phyloP scores from a whole-genome alignment of 1,140 invertebrate species.

The Psix sp. region DNA sequence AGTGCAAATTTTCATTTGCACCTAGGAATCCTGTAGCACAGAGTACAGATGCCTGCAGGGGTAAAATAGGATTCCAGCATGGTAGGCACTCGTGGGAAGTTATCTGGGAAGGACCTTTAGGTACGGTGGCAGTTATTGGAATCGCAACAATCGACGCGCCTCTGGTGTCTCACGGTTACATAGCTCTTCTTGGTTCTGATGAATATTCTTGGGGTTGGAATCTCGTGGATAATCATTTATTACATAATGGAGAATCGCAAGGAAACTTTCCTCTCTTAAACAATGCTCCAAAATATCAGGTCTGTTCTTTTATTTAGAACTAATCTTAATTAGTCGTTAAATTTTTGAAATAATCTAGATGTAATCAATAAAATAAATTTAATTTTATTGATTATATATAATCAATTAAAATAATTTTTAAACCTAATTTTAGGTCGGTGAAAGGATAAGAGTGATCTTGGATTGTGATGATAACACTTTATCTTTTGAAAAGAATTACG shows the following conservation, averaged over 20 bases:
- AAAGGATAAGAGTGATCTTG: slow-evolving; percentile 96
- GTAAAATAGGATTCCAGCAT: slow-evolving; percentile 94
- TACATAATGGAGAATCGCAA: slow-evolving; percentile 97
- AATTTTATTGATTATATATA: no score
- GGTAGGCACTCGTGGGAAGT: slow-evolving; percentile 99
- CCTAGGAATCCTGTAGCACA: slow-evolving; percentile 96
- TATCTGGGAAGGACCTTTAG: slow-evolving; percentile 98
- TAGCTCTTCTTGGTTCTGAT: slow-evolving; percentile 95
- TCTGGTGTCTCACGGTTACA: slow-evolving; percentile 94
- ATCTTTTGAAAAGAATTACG: slow-evolving; percentile 99
- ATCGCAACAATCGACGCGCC: slow-evolving; percentile 96
- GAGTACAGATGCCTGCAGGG: slow-evolving; percentile 97
- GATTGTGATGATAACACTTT: slow-evolving; percentile 98
- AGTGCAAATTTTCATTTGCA: background rate
- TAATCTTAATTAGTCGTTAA: no score
- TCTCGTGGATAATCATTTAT: slow-evolving; percentile 96
- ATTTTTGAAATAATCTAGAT: background rate
- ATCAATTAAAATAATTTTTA: slow-evolving; percentile 11
- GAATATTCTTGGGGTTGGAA: slow-evolving; percentile 99
- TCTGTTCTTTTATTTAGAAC: slow-evolving; percentile 67
- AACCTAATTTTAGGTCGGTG: slow-evolving; percentile 87
- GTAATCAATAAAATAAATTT: background rate
- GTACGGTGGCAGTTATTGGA: slow-evolving; percentile 96
- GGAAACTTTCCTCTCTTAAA: slow-evolving; percentile 97
- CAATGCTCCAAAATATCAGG: slow-evolving; percentile 98